Conservation (phyloP, 2,888 invertebrate genomes). For the Tinea semifulvella region DNA sequence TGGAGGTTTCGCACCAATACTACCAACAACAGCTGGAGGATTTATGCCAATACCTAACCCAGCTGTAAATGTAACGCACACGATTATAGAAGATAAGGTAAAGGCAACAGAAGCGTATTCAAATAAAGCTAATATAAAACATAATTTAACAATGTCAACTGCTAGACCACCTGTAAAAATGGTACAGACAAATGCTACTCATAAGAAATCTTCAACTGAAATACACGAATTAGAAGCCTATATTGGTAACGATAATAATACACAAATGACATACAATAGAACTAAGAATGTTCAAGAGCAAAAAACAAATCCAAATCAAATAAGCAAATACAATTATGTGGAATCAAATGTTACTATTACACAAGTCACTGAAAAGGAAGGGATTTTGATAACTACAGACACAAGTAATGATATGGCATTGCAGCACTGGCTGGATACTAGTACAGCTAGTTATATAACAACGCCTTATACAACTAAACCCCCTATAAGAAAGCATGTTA, state of each 20-base stretch:
- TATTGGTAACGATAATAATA: constrained; percentile 46
- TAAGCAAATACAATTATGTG: constrained; percentile 53
- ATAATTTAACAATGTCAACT: constrained; percentile 29
- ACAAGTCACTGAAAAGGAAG: constrained; percentile 54
- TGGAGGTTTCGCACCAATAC: constrained; percentile 80
- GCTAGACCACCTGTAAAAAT: constrained; percentile 32
- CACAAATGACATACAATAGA: constrained; percentile 49
- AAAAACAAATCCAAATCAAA: constrained; percentile 41
- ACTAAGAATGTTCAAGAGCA: constrained; percentile 55
- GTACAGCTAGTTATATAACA: constrained; percentile 35
- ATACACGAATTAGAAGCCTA: constrained; percentile 54
- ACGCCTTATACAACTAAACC: constrained; percentile 35
- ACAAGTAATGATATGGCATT: constrained; percentile 51
- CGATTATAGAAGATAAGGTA: constrained; percentile 23
- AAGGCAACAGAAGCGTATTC: constrained; percentile 28
- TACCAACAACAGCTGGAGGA: constrained; percentile 76
- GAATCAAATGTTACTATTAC: constrained; percentile 54
- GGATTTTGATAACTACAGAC: constrained; percentile 51
- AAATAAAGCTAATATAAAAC: constrained; percentile 30
- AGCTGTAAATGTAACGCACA: constrained; percentile 32
- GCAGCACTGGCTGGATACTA: constrained; percentile 51
- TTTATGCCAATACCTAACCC: constrained; percentile 72
- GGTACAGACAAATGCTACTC: constrained; percentile 38
- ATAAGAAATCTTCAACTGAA: constrained; percentile 51
- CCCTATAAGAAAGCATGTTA: constrained; percentile 40